Conservation (phyloP, 2,113 vertebrate species). For the Fulica atra region DNA sequence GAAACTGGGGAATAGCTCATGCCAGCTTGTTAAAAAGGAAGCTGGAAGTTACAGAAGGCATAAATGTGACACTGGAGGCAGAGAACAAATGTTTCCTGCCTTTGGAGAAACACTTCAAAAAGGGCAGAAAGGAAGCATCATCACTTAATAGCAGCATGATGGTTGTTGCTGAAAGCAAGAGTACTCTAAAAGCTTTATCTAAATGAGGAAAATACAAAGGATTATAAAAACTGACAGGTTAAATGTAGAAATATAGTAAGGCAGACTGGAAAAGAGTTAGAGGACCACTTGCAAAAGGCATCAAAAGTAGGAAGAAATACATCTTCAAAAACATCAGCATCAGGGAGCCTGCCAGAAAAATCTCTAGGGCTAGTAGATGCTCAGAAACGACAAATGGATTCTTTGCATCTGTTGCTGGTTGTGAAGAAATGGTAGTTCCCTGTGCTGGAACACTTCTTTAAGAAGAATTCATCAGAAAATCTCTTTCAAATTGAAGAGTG, state of each 20-base stretch:
- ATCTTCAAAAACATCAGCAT: background rate
- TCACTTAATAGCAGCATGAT: background rate
- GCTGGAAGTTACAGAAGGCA: background rate
- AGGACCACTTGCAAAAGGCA: background rate
- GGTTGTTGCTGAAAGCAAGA: background rate
- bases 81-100: conserved; percentile 4
- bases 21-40: background rate
- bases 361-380: background rate
- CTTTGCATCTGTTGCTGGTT: conserved; percentile 7
- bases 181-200: background rate
- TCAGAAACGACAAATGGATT: background rate
- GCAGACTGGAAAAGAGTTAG: background rate
- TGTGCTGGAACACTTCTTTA: background rate
- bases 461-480: background rate
- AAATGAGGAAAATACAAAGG: background rate
- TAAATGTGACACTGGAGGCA: background rate
- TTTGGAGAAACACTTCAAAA: background rate
- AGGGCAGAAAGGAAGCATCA: background rate
- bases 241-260: background rate
- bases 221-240: background rate
- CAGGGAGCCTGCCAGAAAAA: background rate
- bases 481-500: background rate
- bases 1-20: background rate
- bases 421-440: background rate
- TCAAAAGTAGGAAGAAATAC: background rate